Evolutionary conservation across 2,888 invertebrate genomes (phyloP), one percentile per base, ranked within the genome.

Genomic region (Patella pellucida): DNA sequence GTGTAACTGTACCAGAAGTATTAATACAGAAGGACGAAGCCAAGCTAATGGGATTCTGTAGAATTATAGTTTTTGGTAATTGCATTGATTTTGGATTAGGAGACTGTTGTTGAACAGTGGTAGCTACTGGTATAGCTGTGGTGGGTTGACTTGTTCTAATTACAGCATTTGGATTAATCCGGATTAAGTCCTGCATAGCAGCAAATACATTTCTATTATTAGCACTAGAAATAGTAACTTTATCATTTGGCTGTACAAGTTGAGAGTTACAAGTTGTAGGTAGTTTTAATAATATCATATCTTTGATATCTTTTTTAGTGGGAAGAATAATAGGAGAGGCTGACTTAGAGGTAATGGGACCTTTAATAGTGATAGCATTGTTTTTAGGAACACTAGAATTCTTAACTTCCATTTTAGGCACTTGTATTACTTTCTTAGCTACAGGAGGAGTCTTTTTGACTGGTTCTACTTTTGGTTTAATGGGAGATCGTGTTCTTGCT

Each of bases 391-490:
- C 72, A 73, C 52, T 15, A 11, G 23, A n/a, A 3, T 16, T 56
- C 31, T 54, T 74, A 16, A n/a, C 52, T 19, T 50, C 68, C 2
- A 52, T 54, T 41, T 52, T 31, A 12, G 68, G 50, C 15, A 16
- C 12, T 11, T 68, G 54, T 23, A 31, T n/a, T 16, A 19, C 31
- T 15, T 52, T 52, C 3, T 56, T 69, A 54, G 52, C 56, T 23
- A 54, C 51, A 11, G 52, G 23, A 50, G 52, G 50, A 71, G 73
- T 1, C 73, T 67, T 15, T 73, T 73, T 19, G 76, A 69, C 62
- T 51, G 56, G 14, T 54, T 68, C 51, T 68, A 72, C 27, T 27
- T 51, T 71, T 52, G 76, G 75, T 54, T 78, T 79, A 56, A 69
- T 41, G 41, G 41, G 41, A 41, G 41, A 41, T 5, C 9, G 41